phyloP scores from a whole-genome alignment of 2,888 invertebrate species.

The Syritta pipiens region DNA sequence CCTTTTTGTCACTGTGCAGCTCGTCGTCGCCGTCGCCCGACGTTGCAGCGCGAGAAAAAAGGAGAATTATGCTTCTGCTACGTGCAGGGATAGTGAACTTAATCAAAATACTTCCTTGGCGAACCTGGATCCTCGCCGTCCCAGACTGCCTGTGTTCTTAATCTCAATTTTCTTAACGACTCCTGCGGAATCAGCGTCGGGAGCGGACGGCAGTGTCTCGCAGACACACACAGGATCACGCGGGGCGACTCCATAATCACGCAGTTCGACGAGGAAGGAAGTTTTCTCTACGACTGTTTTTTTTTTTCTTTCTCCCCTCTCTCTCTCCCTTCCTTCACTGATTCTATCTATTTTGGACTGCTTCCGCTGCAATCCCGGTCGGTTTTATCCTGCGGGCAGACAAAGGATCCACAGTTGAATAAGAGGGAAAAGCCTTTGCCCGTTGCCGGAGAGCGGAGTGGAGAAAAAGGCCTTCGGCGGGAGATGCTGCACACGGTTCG shows the following conservation, averaged over 20 bases:
- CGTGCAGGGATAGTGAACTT: slow-evolving; percentile 64
- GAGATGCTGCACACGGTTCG: slow-evolving; percentile 11
- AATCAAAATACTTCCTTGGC: slow-evolving; percentile 61
- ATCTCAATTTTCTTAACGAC: slow-evolving; percentile 68
- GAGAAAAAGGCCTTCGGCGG: slow-evolving; percentile 21
- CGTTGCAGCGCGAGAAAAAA: slow-evolving; percentile 5
- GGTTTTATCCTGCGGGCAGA: slow-evolving; percentile 37
- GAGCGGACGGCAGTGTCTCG: slow-evolving; percentile 14
- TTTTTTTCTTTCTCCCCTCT: not conserved
- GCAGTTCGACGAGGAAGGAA: slow-evolving; percentile 47
- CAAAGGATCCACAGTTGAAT: slow-evolving; percentile 42
- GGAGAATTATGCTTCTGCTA: slow-evolving; percentile 47
- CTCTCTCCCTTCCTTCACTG: not conserved
- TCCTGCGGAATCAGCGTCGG: slow-evolving; percentile 42
- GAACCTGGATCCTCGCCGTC: slow-evolving; percentile 2
- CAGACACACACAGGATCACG: slow-evolving; percentile 53
- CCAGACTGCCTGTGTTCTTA: slow-evolving; percentile 52
- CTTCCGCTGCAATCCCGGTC: slow-evolving; percentile 53
- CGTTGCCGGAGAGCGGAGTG: slow-evolving; percentile 3
- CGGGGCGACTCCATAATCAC: slow-evolving; percentile 50
- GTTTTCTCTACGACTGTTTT: slow-evolving; percentile 17
- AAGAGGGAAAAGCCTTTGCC: slow-evolving; percentile 12
- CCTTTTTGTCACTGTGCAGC: slow-evolving; percentile 50
- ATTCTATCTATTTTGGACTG: slow-evolving; percentile 46
- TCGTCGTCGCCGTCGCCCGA: slow-evolving; percentile 18